Conservation (phyloP, 1,140 invertebrate genomes). For the Anastrepha ludens region DNA sequence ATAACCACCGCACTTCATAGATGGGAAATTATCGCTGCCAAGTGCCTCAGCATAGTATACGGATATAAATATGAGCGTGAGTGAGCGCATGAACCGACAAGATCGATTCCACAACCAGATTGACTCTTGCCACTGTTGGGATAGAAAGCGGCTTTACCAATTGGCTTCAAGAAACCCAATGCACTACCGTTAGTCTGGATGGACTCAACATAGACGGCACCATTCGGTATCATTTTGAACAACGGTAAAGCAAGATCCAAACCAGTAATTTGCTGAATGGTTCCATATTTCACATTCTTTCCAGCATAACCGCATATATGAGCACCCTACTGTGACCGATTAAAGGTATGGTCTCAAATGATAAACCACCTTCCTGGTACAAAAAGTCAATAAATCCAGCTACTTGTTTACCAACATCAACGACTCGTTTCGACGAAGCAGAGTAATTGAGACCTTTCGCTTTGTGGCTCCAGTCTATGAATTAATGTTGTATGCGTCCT, state of each 20-base stretch:
- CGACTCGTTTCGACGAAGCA: constrained; percentile 71
- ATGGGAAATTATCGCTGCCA: constrained; percentile 58
- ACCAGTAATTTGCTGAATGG: constrained; percentile 70
- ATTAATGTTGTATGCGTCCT: constrained; percentile 73
- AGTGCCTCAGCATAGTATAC: constrained; percentile 65
- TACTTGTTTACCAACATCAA: constrained; percentile 67
- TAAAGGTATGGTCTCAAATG: constrained; percentile 64
- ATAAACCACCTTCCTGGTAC: constrained; percentile 62
- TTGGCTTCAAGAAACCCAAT: constrained; percentile 74
- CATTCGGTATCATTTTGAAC: constrained; percentile 71
- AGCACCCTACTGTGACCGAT: constrained; percentile 75
- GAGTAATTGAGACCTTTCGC: constrained; percentile 74
- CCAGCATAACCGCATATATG: constrained; percentile 76
- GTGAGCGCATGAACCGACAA: constrained; percentile 70
- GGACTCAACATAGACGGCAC: constrained; percentile 69
- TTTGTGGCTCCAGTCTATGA: constrained; percentile 79
- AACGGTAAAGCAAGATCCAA: constrained; percentile 75
- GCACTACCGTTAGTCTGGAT: constrained; percentile 78
- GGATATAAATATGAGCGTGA: constrained; percentile 66
- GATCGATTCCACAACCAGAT: constrained; percentile 76
- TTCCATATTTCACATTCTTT: constrained; percentile 64
- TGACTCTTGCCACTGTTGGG: constrained; percentile 77
- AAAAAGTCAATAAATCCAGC: constrained; percentile 71
- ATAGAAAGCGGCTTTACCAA: constrained; percentile 77
- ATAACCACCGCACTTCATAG: constrained; percentile 58